These are phyloP conservation scores for Ahaetulla prasina DNA, from an alignment of 2,113 vertebrate genomes.

Conservation along the genomic window DNA sequence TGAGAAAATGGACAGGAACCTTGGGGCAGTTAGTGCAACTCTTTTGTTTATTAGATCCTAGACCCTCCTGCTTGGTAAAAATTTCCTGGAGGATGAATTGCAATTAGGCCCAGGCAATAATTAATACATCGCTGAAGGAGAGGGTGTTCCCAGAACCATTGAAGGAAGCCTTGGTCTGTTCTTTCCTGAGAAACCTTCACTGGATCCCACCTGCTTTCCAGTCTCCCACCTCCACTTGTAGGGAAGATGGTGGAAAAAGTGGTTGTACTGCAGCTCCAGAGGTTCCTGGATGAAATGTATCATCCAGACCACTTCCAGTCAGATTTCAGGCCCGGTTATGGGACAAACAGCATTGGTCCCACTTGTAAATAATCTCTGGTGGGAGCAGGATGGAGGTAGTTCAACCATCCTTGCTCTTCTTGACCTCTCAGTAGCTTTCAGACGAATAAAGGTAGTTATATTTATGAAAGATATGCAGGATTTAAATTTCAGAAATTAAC, in stretches of 20 bases:
- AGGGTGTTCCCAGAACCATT: background rate
- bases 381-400: background rate
- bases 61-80: background rate
- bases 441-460: conserved; percentile 2
- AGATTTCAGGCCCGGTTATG: background rate
- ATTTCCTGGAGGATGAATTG: background rate
- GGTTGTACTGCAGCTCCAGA: background rate
- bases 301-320: background rate
- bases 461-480: background rate
- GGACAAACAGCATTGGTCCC: background rate
- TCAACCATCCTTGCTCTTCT: background rate
- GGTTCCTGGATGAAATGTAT: background rate
- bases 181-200: background rate
- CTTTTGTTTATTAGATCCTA: background rate
- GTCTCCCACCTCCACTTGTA: background rate
- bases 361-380: background rate
- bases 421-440: background rate
- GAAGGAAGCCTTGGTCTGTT: background rate
- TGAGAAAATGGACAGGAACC: background rate
- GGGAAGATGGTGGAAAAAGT: background rate
- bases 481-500: background rate
- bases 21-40: background rate
- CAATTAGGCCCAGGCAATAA: background rate
- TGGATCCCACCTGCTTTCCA: background rate
- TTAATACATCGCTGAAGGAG: background rate